Conservation (phyloP, 2,888 invertebrate species). For the Zootermopsis nevadensis region DNA sequence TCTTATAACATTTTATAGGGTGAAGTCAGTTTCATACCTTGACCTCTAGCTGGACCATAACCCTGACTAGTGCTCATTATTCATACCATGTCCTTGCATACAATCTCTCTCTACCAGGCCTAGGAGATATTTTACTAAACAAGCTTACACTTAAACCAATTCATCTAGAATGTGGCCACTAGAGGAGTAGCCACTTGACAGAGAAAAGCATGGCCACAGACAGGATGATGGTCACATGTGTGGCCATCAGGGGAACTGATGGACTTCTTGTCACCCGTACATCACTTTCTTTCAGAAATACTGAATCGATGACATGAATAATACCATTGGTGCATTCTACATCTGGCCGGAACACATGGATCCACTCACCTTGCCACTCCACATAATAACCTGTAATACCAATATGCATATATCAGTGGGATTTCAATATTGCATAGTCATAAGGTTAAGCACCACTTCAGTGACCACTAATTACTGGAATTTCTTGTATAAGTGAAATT, state of each 20-base stretch:
- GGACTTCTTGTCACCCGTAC: constrained; percentile 73
- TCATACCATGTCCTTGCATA: not conserved
- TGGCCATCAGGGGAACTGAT: constrained; percentile 35
- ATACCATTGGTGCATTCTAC: constrained; percentile 96
- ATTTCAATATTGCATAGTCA: too few species aligned
- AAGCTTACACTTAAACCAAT: not conserved
- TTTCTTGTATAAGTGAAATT: too few species aligned
- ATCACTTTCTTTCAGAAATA: constrained; percentile 86
- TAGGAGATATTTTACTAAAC: not conserved
- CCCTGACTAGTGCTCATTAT: not conserved
- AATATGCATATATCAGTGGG: too few species aligned
- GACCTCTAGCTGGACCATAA: too few species aligned
- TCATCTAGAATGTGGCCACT: constrained; percentile 33
- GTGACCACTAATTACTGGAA: too few species aligned
- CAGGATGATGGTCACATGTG: constrained; percentile 48
- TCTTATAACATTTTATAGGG: too few species aligned
- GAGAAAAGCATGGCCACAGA: constrained; percentile 50
- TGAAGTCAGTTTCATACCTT: too few species aligned
- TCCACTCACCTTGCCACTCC: constrained; percentile 86
- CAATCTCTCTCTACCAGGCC: constrained; percentile 1
- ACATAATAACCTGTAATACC: constrained; percentile 79
- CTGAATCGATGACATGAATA: constrained; percentile 92
- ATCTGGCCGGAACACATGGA: constrained; percentile 89
- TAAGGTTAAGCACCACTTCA: too few species aligned
- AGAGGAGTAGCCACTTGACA: constrained; percentile 52